Percentiles rank a stretch among this genome's conserved stretches.
phyloP scores from a whole-genome alignment of 2,113 vertebrate species.

The Gymnocephalus cernua region DNA sequence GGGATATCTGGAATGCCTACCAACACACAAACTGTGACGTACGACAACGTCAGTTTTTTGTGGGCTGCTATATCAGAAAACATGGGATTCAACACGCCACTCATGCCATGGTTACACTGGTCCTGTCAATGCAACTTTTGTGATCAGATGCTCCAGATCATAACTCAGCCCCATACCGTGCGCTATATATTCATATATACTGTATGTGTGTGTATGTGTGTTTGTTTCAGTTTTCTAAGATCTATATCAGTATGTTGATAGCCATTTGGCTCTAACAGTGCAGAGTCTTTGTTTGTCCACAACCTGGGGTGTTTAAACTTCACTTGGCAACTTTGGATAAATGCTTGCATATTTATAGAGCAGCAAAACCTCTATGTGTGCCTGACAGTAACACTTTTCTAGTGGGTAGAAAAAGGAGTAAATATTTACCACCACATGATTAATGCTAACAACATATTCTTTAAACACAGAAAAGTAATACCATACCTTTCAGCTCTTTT shows the following conservation, averaged over 20 bases:
- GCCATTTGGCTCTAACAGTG: not conserved
- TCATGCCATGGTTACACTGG: too few species aligned
- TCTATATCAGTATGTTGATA: not conserved
- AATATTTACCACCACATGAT: not conserved
- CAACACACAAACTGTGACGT: too few species aligned
- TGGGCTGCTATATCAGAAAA: too few species aligned
- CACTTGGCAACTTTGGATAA: not conserved
- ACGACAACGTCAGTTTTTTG: too few species aligned
- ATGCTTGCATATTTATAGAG: not conserved
- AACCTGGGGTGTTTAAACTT: not conserved
- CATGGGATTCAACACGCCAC: too few species aligned
- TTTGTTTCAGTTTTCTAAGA: not conserved
- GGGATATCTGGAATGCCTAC: too few species aligned
- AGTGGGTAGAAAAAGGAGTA: not conserved
- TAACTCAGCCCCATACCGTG: too few species aligned
- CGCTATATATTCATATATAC: too few species aligned
- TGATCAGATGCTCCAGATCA: too few species aligned
- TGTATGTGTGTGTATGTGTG: too few species aligned
- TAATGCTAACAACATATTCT: slow-evolving; percentile 24
- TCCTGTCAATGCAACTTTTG: too few species aligned
- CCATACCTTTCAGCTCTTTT: not conserved
- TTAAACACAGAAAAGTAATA: not conserved
- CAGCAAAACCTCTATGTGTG: not conserved
- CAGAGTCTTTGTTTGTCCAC: not conserved
- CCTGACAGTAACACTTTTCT: not conserved